These are phyloP conservation scores for Limnothrissa miodon DNA, from an alignment of 2,113 vertebrate genomes.

Conservation along the genomic window DNA sequence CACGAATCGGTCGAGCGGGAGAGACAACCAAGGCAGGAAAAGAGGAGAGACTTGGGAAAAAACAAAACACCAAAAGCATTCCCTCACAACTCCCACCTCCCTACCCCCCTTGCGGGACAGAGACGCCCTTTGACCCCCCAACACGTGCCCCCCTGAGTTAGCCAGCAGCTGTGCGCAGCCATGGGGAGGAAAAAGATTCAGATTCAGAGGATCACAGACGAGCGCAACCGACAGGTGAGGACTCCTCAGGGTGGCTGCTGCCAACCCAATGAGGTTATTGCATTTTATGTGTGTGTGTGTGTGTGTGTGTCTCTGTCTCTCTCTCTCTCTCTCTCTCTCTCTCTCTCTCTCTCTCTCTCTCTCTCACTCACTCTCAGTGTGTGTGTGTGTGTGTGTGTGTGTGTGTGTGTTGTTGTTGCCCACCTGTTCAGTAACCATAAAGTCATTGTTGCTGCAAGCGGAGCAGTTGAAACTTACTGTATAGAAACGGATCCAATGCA, in stretches of 20 bases:
- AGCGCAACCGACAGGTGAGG: constrained; percentile 93
- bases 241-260: background rate
- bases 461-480: background rate
- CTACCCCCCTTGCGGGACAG: constrained; percentile 24
- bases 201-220: constrained; percentile 97
- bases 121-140: constrained; percentile 38
- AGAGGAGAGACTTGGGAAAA: constrained; percentile 38
- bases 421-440: background rate
- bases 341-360: too few relatives aligned
- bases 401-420: constrained; percentile 12
- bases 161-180: constrained; percentile 51
- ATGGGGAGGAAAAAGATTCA: constrained; percentile 99
- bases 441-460: background rate
- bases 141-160: constrained; percentile 40
- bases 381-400: constrained; percentile 21
- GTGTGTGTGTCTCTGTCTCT: background rate
- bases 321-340: too few relatives aligned
- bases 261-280: constrained; percentile 4
- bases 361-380: too few relatives aligned
- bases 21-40: background rate
- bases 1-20: constrained; percentile 32
- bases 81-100: background rate
- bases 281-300: background rate
- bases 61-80: background rate
- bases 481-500: background rate